These are phyloP conservation scores for Limnephilus marmoratus DNA, from an alignment of 2,888 invertebrate genomes.

Conservation along the genomic window DNA sequence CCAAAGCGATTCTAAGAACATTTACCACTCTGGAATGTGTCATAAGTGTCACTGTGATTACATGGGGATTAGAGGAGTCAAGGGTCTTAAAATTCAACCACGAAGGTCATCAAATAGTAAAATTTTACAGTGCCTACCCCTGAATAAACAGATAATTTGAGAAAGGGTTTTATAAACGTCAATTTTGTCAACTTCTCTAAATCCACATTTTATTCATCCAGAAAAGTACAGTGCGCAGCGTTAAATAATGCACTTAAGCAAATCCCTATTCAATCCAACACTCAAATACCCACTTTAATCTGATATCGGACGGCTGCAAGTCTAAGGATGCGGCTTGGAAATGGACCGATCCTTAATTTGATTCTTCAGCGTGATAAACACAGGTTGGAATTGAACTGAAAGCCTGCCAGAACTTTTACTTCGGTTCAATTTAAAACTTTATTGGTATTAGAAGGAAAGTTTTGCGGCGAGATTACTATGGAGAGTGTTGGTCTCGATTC, in stretches of 20 bases:
- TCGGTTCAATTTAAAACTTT: constrained; percentile 2
- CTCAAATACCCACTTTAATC: background rate
- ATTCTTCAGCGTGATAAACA: background rate
- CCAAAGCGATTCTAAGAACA: too few relatives aligned
- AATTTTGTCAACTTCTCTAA: too few relatives aligned
- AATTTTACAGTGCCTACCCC: too few relatives aligned
- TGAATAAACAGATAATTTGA: too few relatives aligned
- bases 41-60: too few relatives aligned
- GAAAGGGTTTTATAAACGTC: too few relatives aligned
- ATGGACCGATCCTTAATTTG: background rate
- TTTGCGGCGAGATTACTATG: background rate
- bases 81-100: too few relatives aligned
- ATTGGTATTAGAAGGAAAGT: background rate
- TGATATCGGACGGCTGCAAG: background rate
- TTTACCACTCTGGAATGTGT: too few relatives aligned
- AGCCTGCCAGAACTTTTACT: background rate
- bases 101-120: too few relatives aligned
- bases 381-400: background rate
- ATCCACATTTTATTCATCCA: too few relatives aligned
- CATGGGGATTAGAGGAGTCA: too few relatives aligned
- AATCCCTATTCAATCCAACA: background rate
- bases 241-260: background rate
- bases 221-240: too few relatives aligned
- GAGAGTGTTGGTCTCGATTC: background rate
- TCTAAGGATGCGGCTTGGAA: background rate